Evolutionary conservation across 2,888 invertebrate species (phyloP).

Genomic region (Tridacna gigas): DNA sequence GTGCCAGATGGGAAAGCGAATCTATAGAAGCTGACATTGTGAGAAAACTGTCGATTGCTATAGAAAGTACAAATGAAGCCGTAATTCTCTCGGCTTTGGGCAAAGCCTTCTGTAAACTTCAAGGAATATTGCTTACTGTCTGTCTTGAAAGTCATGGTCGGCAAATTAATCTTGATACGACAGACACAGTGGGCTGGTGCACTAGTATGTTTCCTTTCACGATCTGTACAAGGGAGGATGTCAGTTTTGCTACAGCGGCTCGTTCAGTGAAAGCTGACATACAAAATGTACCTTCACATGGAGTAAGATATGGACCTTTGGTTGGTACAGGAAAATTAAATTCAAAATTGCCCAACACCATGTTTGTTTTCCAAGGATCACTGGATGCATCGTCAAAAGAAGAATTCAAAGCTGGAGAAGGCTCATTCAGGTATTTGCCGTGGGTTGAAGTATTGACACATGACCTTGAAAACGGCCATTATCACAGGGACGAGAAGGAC

Average conservation of each 20-base stretch:
- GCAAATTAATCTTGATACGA: background rate
- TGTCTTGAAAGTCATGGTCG: conserved; percentile 8
- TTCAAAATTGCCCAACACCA: background rate
- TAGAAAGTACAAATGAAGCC: background rate
- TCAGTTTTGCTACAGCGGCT: background rate
- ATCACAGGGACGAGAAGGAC: background rate
- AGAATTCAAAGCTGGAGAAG: background rate
- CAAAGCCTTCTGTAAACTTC: background rate
- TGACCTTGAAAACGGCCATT: background rate
- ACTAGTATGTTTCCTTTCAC: conserved; percentile 10
- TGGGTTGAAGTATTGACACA: conserved; percentile 2
- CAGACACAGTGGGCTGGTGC: conserved; percentile 5
- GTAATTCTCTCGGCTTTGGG: background rate
- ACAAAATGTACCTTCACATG: background rate
- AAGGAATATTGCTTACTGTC: background rate
- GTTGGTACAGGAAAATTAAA: background rate
- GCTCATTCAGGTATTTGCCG: background rate
- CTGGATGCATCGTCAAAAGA: background rate
- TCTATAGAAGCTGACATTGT: background rate
- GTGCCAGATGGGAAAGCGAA: background rate
- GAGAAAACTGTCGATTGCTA: background rate
- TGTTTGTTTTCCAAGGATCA: conserved; percentile 13
- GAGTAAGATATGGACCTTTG: background rate
- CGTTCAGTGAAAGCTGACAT: background rate
- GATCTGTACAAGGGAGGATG: background rate